Evolutionary conservation across 2,113 vertebrate species (phyloP), one percentile per base, ranked within the genome.

Genomic region (Marcusenius ussheri): DNA sequence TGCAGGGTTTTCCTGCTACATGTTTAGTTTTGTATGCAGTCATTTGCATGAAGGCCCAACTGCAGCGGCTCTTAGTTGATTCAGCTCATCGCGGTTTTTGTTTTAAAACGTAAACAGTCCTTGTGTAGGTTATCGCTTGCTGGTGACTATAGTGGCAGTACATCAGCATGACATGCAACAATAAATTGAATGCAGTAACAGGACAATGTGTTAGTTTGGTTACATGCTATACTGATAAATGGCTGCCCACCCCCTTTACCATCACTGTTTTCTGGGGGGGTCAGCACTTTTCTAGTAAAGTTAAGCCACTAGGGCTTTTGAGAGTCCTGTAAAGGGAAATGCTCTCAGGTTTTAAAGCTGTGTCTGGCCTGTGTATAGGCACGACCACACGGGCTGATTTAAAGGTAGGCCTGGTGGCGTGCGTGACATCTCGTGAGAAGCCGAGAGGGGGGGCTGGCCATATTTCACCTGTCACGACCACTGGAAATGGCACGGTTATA

Each of bases 271-370:
- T 21, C 35, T 51, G 9, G 27, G n/a, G n/a, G 15, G 88, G 66
- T 89, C 74, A 89, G 88, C 88, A 83, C 70, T 83, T 83, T 53
- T 80, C 8, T 53, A 51, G 17, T 53, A 31, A 70, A 39, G 31
- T 45, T 89, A 83, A 53, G 83, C 47, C 17, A 39, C 17, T 19
- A 39, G 5, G 6, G 49, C 74, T 56, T 42, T 89, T 89, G 1
- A 31, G 74, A 15, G 74, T 21, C 17, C 47, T 83, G 74, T 21
- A 53, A 39, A 50, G 50, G 35, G 70, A 83, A 83, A 35, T 24
- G 49, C 74, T 42, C 15, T 80, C 31, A 80, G 74, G 31, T 42
- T 77, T 2, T 46, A 10, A 45, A 21, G 8, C 39, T 88, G 88
- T n/a, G 39, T 66, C 62, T 31, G 27, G 62, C 62, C 62, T n/a